Conservation (phyloP, 2,797 vertebrate species). For the Lacerta agilis region DNA sequence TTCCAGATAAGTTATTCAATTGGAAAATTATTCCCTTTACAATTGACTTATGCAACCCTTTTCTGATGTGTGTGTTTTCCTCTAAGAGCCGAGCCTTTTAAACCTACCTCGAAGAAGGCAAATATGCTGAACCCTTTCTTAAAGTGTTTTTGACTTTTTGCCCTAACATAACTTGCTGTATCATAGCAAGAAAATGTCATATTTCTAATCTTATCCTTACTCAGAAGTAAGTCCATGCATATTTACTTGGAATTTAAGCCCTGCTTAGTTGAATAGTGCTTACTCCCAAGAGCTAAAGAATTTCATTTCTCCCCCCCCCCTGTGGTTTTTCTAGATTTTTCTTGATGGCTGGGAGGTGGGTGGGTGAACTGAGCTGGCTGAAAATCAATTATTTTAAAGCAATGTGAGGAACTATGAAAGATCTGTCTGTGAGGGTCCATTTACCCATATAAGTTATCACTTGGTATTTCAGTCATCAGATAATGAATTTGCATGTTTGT, state of each 20-base stretch:
- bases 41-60: not conserved
- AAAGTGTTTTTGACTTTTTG: constrained; percentile 7
- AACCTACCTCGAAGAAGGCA: not conserved
- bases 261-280: not conserved
- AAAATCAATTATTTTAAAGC: not conserved
- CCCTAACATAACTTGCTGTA: constrained; percentile 19
- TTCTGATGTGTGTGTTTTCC: not conserved
- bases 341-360: not conserved
- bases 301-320: fast-evolving
- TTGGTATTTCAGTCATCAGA: not conserved
- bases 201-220: not conserved
- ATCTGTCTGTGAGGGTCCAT: not conserved
- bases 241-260: not conserved
- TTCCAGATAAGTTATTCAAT: constrained; percentile 1
- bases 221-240: not conserved
- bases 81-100: not conserved
- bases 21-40: constrained; percentile 21
- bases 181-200: constrained; percentile 16
- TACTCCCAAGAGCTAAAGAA: not conserved
- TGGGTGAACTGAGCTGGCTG: not conserved
- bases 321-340: no score
- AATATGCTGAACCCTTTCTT: not conserved
- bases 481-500: no score
- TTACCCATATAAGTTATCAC: not conserved
- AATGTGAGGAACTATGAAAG: not conserved